Evolutionary conservation across 2,113 vertebrate genomes (phyloP), one percentile per base, ranked within the genome.

Genomic region (Microcebus griseorufus): DNA sequence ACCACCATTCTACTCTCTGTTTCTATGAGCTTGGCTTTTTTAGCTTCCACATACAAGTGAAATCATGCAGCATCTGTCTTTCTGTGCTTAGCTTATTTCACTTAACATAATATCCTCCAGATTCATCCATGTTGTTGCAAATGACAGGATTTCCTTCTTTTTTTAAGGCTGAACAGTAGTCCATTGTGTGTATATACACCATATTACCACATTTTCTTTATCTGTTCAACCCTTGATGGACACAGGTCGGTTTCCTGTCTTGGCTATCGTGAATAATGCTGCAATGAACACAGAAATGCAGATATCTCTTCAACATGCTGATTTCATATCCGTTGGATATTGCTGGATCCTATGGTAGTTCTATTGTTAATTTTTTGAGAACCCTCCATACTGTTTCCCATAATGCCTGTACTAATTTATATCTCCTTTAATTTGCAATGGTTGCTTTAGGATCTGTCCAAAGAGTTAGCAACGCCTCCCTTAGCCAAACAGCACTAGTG

Each of bases 401-500:
- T 39, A 84, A 75, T 25, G 34, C 18, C 34, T 53, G 1, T 32
- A 37, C n/a, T 72, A 81, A 58, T 10, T 81, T 81, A 34, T 22
- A 75, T 22, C 48, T 76, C 42, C 67, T 92, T 92, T 51, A 81
- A 81, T 72, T 95, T 73, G 7, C 32, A 81, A 79, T 42, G 48
- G 29, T 27, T 32, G 45, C 18, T 55, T 64, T 60, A 39, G 14
- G 16, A 10, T 69, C 34, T 85, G 9, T 51, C 29, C 34, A 78
- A 78, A 18, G 29, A 88, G 29, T 90, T 75, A 80, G 48, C 12
- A 25, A 88, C 13, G 60, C 1, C 13, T 17, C 17, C n/a, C 42
- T 91, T 65, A 79, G 70, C 25, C 58, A 90, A 96, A 64, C 11
- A 93, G 27, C 45, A 67, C 42, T 83, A 81, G 48, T 93, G 81